A percentile compares a stretch with the other conserved stretches of the same genome.
phyloP scores from a whole-genome alignment of 2,113 vertebrate species.

The Buteo buteo region DNA sequence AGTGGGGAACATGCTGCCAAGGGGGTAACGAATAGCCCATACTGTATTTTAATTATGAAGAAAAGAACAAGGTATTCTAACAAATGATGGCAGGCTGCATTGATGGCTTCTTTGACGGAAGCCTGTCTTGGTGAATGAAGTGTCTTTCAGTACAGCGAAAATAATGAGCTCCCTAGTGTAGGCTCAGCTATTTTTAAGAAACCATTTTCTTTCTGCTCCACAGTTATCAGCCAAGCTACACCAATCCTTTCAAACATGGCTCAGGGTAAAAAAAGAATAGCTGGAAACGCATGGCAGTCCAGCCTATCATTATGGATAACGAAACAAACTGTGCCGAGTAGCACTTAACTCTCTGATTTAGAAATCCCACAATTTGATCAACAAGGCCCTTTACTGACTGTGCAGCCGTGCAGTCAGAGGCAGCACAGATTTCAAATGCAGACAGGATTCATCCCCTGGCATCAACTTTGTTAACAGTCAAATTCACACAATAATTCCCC shows the following conservation, averaged over 20 bases:
- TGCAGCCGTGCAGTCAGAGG: neutral
- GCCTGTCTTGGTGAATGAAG: conserved; percentile 25
- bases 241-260: neutral
- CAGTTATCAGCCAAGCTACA: neutral
- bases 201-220: neutral
- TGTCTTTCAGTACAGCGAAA: neutral
- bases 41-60: conserved; percentile 10
- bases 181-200: conserved; percentile 49
- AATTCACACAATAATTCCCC: neutral
- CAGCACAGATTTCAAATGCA: neutral
- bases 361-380: neutral
- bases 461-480: neutral
- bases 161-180: conserved; percentile 61
- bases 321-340: neutral
- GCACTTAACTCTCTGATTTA: neutral
- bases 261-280: neutral
- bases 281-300: neutral
- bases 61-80: conserved; percentile 8
- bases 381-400: neutral
- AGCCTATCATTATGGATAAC: neutral
- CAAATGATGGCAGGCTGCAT: conserved; percentile 6
- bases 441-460: neutral
- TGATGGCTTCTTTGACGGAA: conserved; percentile 43
- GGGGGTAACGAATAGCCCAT: neutral
- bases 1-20: neutral